Evolutionary conservation across 2,888 invertebrate species (phyloP).

Genomic region (Hermaeophaga mercurialis): DNA sequence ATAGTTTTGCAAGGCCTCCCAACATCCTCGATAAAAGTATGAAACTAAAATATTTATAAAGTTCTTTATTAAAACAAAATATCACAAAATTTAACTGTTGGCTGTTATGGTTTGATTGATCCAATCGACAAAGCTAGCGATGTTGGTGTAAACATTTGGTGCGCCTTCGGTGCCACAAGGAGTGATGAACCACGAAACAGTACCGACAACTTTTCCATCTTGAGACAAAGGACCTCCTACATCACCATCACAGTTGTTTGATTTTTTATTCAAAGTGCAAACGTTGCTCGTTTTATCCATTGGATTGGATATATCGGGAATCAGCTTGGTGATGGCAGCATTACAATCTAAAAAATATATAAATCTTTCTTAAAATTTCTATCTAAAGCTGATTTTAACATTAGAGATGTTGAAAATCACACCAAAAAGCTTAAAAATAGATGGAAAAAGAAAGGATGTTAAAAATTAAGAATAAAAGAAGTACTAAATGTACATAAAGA

Average conservation of each 20-base stretch:
- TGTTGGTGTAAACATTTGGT: conserved; percentile 63
- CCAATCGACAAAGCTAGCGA: conserved; percentile 55
- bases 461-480: too few relatives aligned
- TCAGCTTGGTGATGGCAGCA: not conserved
- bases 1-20: too few relatives aligned
- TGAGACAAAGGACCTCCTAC: conserved; percentile 61
- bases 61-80: not conserved
- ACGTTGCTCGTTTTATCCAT: conserved; percentile 6
- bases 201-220: conserved; percentile 54
- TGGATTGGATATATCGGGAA: conserved; percentile 11
- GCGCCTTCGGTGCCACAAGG: conserved; percentile 61
- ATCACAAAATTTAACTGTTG: not conserved
- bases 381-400: too few relatives aligned
- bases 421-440: not conserved
- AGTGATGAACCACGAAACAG: conserved; percentile 63
- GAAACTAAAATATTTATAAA: too few relatives aligned
- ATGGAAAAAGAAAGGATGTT: too few relatives aligned
- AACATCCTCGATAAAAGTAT: too few relatives aligned
- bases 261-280: not conserved
- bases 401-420: not conserved
- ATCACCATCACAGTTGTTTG: conserved; percentile 59
- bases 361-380: too few relatives aligned
- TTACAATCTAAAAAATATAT: conserved; percentile 51
- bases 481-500: too few relatives aligned
- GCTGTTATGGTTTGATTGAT: conserved; percentile 12